Conservation (phyloP, 2,797 vertebrate genomes). For the Emys orbicularis region DNA sequence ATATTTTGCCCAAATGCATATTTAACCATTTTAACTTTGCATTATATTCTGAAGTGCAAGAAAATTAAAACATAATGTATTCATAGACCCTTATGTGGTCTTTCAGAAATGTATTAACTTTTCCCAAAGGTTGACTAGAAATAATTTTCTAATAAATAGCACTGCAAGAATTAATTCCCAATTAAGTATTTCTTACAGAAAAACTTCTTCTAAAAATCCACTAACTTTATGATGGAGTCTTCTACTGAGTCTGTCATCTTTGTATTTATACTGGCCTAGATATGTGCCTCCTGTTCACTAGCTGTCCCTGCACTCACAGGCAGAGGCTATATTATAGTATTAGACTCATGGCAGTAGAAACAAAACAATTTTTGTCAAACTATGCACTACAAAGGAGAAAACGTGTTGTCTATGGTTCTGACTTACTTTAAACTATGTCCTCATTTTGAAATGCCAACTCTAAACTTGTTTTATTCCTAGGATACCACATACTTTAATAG, state of each 20-base stretch:
- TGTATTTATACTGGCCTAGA: neutral
- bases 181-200: conserved; percentile 44
- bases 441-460: neutral
- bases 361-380: neutral
- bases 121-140: conserved; percentile 53
- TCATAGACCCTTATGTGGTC: conserved; percentile 34
- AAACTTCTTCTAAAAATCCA: neutral
- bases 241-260: neutral
- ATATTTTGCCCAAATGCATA: conserved; percentile 43
- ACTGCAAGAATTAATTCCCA: conserved; percentile 35
- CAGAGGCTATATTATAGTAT: neutral
- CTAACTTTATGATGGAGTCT: neutral
- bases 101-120: conserved; percentile 65
- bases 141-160: conserved; percentile 53
- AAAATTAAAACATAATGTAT: conserved; percentile 63
- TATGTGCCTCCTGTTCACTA: neutral
- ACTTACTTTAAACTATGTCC: neutral
- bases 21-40: conserved; percentile 55
- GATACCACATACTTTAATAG: neutral
- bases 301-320: neutral
- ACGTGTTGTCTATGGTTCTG: neutral
- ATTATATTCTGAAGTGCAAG: conserved; percentile 48
- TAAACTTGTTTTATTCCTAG: neutral
- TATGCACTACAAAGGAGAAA: neutral
- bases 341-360: neutral